These are phyloP conservation scores for Ectemnius continuus DNA, from an alignment of 2,888 invertebrate genomes.

Conservation along the genomic window DNA sequence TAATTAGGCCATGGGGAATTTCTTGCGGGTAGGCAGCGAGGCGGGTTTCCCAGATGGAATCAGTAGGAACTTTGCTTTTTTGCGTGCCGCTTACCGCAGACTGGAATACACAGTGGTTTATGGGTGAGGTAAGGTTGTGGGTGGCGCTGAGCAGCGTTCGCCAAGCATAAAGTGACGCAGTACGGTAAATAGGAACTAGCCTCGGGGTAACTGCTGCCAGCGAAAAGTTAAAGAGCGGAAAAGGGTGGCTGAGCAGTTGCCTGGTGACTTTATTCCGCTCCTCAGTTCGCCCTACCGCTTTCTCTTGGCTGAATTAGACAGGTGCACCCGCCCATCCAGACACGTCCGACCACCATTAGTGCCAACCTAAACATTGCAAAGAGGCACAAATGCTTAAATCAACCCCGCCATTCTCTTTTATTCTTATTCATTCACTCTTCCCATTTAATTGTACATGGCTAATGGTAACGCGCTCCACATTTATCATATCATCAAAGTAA, in stretches of 20 bases:
- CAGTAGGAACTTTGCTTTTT: constrained; percentile 28
- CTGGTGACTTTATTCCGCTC: constrained; percentile 50
- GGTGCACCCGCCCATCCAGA: constrained; percentile 31
- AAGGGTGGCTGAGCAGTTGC: constrained; percentile 41
- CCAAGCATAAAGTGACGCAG: constrained; percentile 36
- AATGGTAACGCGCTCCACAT: no score
- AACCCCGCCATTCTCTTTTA: no score
- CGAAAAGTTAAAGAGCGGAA: constrained; percentile 59
- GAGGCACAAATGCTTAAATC: constrained; percentile 43
- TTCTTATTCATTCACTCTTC: no score
- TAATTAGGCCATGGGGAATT: constrained; percentile 34
- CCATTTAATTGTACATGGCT: no score
- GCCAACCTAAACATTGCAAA: constrained; percentile 57
- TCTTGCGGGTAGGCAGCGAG: constrained; percentile 17
- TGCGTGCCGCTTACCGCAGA: constrained; percentile 35
- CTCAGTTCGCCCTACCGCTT: constrained; percentile 24
- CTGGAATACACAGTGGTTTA: no score
- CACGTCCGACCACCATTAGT: constrained; percentile 36
- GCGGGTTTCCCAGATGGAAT: constrained; percentile 10
- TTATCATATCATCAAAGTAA: no score
- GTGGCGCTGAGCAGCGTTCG: background rate
- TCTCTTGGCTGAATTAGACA: constrained; percentile 49
- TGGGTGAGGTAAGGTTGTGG: no score
- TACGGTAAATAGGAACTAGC: constrained; percentile 44
- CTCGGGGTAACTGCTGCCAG: constrained; percentile 40